A percentile compares a stretch with the other conserved stretches of the same genome.
Evolutionary conservation across 2,113 vertebrate species (phyloP).

Genomic region (Hiodon tergisus): DNA sequence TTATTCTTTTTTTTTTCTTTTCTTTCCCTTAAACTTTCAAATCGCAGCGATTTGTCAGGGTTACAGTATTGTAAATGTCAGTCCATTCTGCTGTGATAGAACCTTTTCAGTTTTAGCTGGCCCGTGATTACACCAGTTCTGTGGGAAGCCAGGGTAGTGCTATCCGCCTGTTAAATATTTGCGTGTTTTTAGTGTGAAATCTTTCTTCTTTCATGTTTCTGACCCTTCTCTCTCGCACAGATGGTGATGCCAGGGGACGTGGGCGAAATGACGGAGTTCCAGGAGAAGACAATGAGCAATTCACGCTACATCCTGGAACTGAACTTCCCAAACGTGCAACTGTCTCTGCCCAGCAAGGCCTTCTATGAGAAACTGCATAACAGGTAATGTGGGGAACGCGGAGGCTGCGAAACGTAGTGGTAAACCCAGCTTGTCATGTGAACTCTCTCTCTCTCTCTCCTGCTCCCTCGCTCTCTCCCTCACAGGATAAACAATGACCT

Average conservation of each 20-base stretch:
- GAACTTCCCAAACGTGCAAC: conserved; percentile 76
- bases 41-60: no score
- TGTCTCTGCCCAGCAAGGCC: conserved; percentile 77
- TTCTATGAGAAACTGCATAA: conserved; percentile 98
- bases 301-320: conserved; percentile 89
- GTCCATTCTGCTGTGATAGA: no score
- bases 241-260: conserved; percentile 96
- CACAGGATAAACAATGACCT: conserved; percentile 92
- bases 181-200: not conserved
- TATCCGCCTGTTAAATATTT: not conserved
- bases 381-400: conserved; percentile 57
- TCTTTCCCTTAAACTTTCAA: no score
- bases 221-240: conserved; percentile 53
- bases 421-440: no score
- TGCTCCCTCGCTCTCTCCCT: conserved; percentile 35
- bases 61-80: no score
- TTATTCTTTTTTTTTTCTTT: no score
- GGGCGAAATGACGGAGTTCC: conserved; percentile 90
- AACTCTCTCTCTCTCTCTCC: not conserved
- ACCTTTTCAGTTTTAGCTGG: no score
- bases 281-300: conserved; percentile 91
- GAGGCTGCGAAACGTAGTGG: not conserved
- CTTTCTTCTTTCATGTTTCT: not conserved
- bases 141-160: not conserved
- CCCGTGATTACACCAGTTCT: no score